A percentile compares a stretch with the other conserved stretches of the same genome.
Evolutionary conservation across 2,797 vertebrate species (phyloP).

Genomic region (Gambelia wislizenii): DNA sequence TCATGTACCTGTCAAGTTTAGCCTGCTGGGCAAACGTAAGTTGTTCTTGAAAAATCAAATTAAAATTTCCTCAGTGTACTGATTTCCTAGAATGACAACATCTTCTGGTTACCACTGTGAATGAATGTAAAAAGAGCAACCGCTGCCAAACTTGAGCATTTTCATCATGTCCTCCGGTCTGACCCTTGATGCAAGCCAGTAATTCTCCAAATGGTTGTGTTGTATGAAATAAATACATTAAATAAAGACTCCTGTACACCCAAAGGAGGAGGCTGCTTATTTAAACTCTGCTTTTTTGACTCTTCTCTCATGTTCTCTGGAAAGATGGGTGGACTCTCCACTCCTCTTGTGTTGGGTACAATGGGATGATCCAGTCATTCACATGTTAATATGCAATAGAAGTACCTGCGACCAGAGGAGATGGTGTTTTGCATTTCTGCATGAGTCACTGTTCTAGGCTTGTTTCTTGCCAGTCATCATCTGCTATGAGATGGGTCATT

Average conservation of each 20-base stretch:
- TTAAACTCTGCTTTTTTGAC: neutral
- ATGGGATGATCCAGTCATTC: neutral
- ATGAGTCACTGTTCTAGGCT: neutral
- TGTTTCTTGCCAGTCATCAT: neutral
- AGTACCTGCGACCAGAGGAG: neutral
- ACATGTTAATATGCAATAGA: neutral
- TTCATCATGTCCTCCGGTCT: neutral
- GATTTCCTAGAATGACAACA: slow-evolving; percentile 2
- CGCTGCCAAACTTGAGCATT: neutral
- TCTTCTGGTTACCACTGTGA: neutral
- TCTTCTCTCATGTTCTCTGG: neutral
- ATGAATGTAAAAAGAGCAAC: neutral
- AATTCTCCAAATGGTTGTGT: neutral
- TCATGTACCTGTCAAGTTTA: neutral
- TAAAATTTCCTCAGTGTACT: neutral
- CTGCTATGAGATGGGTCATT: neutral
- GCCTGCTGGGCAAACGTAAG: neutral
- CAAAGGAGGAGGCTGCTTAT: neutral
- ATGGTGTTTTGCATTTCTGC: neutral
- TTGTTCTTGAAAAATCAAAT: neutral
- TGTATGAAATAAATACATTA: neutral
- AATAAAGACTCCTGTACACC: neutral
- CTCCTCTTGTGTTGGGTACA: neutral
- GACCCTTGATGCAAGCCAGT: neutral
- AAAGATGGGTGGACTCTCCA: neutral